phyloP scores from a whole-genome alignment of 2,113 vertebrate species.

The Austrofundulus limnaeus region DNA sequence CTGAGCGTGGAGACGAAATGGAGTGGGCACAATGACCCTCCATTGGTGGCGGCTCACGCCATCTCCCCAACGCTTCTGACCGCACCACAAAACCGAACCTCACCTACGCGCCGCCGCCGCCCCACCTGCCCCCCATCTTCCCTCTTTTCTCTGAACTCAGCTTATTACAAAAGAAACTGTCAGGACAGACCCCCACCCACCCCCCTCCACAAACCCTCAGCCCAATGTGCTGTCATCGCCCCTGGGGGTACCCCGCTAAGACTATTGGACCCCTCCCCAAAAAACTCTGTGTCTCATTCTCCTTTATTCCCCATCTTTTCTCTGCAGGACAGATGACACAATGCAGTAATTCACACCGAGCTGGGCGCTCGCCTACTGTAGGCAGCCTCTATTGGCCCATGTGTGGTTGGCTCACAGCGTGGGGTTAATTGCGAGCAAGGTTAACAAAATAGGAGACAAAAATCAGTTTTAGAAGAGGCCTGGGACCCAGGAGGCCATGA shows the following conservation, averaged over 20 bases:
- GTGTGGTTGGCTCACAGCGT: slow-evolving; percentile 60
- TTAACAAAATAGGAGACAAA: slow-evolving; percentile 82
- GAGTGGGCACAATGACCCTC: slow-evolving; percentile 74
- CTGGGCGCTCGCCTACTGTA: slow-evolving; percentile 54
- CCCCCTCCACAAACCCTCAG: slow-evolving; percentile 55
- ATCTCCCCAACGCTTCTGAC: slow-evolving; percentile 67
- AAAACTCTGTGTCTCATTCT: slow-evolving; percentile 50
- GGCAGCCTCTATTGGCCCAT: slow-evolving; percentile 48
- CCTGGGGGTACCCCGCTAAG: slow-evolving; percentile 55
- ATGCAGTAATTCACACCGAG: slow-evolving; percentile 66
- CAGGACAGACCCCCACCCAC: slow-evolving; percentile 35
- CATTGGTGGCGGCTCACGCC: slow-evolving; percentile 67
- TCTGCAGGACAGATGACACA: slow-evolving; percentile 74
- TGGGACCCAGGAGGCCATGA: slow-evolving; percentile 45
- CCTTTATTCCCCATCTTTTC: slow-evolving; percentile 49
- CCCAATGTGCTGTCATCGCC: slow-evolving; percentile 58
- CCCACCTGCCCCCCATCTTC: not conserved
- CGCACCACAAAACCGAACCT: slow-evolving; percentile 68
- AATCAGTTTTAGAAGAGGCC: slow-evolving; percentile 71
- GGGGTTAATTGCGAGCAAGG: slow-evolving; percentile 79
- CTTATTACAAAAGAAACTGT: slow-evolving; percentile 66
- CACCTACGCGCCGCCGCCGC: slow-evolving; percentile 31
- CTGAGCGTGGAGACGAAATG: slow-evolving; percentile 73
- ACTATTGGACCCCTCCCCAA: slow-evolving; percentile 54
- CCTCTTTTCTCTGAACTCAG: slow-evolving; percentile 9